A percentile compares a stretch with the other conserved stretches of the same genome.
Conservation (phyloP, 2,113 vertebrate species). For the Kobus ellipsiprymnus region DNA sequence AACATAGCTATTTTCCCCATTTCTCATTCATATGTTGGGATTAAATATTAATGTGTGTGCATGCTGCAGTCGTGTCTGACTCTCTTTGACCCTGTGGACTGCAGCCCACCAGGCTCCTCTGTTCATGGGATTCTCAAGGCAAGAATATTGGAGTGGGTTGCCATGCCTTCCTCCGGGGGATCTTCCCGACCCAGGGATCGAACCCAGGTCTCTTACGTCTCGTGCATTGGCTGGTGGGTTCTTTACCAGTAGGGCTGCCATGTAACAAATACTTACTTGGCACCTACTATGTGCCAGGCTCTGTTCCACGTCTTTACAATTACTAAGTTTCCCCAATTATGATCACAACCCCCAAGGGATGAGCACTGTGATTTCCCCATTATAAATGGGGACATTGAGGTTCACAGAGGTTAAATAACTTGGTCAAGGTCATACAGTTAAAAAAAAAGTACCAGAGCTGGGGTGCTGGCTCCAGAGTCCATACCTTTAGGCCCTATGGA, state of each 20-base stretch:
- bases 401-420: neutral
- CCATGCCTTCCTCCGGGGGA: neutral
- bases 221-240: neutral
- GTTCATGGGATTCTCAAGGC: neutral
- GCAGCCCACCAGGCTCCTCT: neutral
- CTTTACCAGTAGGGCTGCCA: neutral
- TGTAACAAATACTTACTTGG: neutral
- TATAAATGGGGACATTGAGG: neutral
- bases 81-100: neutral
- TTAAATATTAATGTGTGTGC: neutral
- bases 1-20: neutral
- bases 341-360: neutral
- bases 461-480: neutral
- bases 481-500: neutral
- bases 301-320: neutral
- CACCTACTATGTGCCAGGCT: neutral
- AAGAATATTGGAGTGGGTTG: neutral
- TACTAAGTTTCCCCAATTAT: neutral
- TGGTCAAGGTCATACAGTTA: neutral
- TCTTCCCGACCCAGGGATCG: neutral
- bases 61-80: fast-evolving
- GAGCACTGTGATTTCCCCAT: neutral
- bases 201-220: neutral
- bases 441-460: neutral
- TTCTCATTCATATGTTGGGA: neutral